Base-by-base conservation (phyloP, 2,888 invertebrate species). In the Strigamia transsilvanica region DNA sequence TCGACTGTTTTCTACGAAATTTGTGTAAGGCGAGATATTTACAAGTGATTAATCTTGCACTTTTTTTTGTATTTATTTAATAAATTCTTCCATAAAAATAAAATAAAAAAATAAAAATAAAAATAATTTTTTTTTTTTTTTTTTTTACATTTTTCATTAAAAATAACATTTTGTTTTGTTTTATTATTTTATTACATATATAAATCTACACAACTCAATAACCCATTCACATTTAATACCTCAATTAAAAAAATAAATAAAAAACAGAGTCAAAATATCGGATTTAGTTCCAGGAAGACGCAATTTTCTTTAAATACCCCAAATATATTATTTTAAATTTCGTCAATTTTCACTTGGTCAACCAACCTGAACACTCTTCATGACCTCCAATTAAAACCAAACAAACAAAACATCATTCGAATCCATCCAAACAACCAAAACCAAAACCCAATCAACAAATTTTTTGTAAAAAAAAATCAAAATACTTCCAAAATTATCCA, bases 1-100 rank as follows among this genome's bases (percentile, higher is more conserved):
- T 66, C 61, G 61, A 66, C 61, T 66, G 61, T 66, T 66, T 66
- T 66, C 61, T 66, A 4, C 61, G 61, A 66, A 66, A 23, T 66
- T 66, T 21, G 23, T 21, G 61, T 66, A 66, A 66, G 21, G 10
- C 23, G 61, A 66, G 61, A 66, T 23, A n/a, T 21, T 12, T 66
- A 21, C 21, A 12, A 66, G 61, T 23, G 61, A 66, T 66, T 66
- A 23, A 66, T 66, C 61, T 66, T 66, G 13, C 23, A 21, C 21
- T 66, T 66, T 66, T 66, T 66, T n/a, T 23, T 21, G 6, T 13
- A 46, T 46, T 46, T 46, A 46, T 46, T 46, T 46, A 46, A 46
- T 46, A 46, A 46, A 46, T 46, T 38, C 38, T 38, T 6, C 38
- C 6, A 6, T 38, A 38, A 38, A 38, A 38, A 38, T 9, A 38